These are phyloP conservation scores for Pluvialis apricaria DNA, from an alignment of 2,113 vertebrate genomes.

Conservation along the genomic window DNA sequence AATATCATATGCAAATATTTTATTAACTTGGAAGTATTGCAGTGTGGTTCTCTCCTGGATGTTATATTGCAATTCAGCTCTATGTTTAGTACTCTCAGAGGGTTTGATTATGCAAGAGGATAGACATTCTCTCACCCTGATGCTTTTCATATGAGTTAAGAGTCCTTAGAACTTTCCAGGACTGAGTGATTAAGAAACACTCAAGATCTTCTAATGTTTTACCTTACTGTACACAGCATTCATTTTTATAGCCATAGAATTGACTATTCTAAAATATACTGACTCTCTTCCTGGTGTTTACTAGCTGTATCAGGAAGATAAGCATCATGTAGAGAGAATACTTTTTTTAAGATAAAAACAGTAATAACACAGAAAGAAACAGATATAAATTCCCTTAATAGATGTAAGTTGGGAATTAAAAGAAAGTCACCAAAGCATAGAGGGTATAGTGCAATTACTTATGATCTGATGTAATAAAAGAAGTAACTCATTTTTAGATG, in stretches of 20 bases:
- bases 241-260: not conserved
- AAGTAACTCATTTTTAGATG: not conserved
- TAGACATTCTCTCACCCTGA: not conserved
- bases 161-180: not conserved
- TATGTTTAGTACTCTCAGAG: not conserved
- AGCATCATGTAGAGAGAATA: not conserved
- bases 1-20: not conserved
- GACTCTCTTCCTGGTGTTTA: not conserved
- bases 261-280: not conserved
- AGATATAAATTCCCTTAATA: not conserved
- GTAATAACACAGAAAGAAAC: not conserved
- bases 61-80: not conserved
- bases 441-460: not conserved
- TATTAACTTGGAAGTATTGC: not conserved
- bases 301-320: not conserved
- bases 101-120: not conserved
- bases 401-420: not conserved
- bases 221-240: not conserved
- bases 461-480: not conserved
- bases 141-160: not conserved
- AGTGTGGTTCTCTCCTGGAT: not conserved
- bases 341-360: not conserved
- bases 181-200: not conserved
- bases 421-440: not conserved
- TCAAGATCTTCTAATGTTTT: not conserved